phyloP scores from a whole-genome alignment of 2,888 invertebrate genomes.

The Drosophila buzzatii region DNA sequence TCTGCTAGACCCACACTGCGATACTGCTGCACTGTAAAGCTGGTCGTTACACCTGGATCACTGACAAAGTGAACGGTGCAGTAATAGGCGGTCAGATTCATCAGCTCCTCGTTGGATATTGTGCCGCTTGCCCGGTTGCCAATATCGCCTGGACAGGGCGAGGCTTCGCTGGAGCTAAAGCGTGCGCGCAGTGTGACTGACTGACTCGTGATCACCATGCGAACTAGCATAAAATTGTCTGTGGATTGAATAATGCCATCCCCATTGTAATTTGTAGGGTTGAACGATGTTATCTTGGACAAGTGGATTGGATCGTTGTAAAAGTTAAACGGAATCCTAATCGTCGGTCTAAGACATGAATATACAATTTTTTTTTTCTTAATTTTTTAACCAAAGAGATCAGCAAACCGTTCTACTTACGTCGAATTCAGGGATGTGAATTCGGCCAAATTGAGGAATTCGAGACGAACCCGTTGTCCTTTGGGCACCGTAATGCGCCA shows the following conservation, averaged over 20 bases:
- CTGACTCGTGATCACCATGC: slow-evolving; percentile 79
- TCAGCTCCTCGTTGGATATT: slow-evolving; percentile 35
- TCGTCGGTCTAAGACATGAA: background rate
- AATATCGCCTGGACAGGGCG: slow-evolving; percentile 86
- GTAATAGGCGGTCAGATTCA: slow-evolving; percentile 48
- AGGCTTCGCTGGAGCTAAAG: slow-evolving; percentile 87
- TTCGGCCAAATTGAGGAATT: slow-evolving; percentile 87
- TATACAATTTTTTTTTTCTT: background rate
- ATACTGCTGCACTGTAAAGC: slow-evolving; percentile 61
- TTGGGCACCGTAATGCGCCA: slow-evolving; percentile 90
- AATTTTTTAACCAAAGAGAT: background rate
- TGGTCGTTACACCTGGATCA: slow-evolving; percentile 62
- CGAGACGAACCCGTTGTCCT: slow-evolving; percentile 88
- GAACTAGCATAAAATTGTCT: slow-evolving; percentile 88
- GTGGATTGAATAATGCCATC: slow-evolving; percentile 87
- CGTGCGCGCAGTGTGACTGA: slow-evolving; percentile 86
- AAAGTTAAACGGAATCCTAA: slow-evolving; percentile 22
- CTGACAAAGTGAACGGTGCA: slow-evolving; percentile 64
- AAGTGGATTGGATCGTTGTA: slow-evolving; percentile 62
- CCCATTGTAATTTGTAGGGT: slow-evolving; percentile 79
- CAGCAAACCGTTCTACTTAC: background rate
- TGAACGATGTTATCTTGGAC: slow-evolving; percentile 82
- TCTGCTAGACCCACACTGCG: no score
- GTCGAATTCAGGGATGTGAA: background rate
- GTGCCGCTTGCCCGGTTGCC: slow-evolving; percentile 80